A percentile compares a stretch with the other conserved stretches of the same genome.
Conservation (phyloP, 2,797 vertebrate species). For the Pipistrellus pipistrellus region DNA sequence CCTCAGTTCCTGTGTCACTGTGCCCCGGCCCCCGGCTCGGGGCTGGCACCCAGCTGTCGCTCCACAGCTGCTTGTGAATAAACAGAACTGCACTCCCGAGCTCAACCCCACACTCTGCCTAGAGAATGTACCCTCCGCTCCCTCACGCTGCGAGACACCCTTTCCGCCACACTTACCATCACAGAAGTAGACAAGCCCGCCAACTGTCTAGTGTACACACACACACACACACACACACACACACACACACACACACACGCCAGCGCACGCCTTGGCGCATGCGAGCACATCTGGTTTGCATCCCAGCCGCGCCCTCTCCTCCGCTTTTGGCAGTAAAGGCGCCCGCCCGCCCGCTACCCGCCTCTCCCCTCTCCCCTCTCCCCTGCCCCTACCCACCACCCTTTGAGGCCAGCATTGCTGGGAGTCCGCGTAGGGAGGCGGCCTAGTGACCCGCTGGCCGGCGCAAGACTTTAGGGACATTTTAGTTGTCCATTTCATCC, state of each 20-base stretch:
- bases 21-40: background rate
- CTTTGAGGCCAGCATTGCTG: conserved; percentile 37
- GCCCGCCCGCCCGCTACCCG: no score
- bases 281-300: background rate
- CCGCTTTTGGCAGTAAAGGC: background rate
- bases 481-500: background rate
- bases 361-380: no score
- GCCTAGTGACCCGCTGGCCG: background rate
- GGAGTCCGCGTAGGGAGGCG: background rate
- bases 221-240: background rate
- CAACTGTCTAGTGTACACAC: background rate
- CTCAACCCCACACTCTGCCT: background rate
- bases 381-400: background rate
- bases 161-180: background rate
- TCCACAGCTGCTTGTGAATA: background rate
- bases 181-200: background rate
- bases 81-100: background rate
- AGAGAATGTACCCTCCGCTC: background rate
- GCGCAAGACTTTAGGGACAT: conserved; percentile 2
- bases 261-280: background rate
- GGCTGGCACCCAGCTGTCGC: background rate
- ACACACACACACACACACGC: background rate
- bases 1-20: background rate
- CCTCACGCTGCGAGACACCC: background rate
- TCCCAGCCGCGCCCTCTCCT: background rate